Percentiles rank a stretch among this genome's conserved stretches.
These are phyloP conservation scores for Cynocephalus volans DNA, from an alignment of 2,113 vertebrate genomes.

Conservation along the genomic window DNA sequence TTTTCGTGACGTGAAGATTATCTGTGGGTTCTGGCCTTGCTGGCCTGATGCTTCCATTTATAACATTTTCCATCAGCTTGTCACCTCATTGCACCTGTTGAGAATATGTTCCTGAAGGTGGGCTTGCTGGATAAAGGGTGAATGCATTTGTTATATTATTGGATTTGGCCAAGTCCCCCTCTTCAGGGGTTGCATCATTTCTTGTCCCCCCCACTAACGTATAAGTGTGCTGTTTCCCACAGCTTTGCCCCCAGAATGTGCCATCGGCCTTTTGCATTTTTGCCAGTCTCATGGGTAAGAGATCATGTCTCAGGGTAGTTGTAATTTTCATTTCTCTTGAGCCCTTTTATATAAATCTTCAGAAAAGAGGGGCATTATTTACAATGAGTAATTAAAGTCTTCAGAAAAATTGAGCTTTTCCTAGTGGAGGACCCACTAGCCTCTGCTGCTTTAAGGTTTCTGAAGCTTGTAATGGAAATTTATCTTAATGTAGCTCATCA, in stretches of 20 bases:
- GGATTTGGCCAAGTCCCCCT: not conserved
- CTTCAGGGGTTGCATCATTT: not conserved
- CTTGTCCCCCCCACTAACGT: not conserved
- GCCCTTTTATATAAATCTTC: not conserved
- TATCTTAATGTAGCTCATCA: not conserved
- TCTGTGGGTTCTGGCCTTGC: not conserved
- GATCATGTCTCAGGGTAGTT: not conserved
- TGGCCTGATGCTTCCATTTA: not conserved
- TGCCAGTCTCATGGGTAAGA: not conserved
- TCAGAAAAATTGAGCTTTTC: not conserved
- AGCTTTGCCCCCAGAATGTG: not conserved
- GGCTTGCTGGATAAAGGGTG: not conserved
- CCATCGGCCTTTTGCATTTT: not conserved
- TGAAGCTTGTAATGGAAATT: not conserved
- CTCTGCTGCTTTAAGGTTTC: not conserved
- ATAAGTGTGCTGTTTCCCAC: not conserved
- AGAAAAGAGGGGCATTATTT: conserved; percentile 16
- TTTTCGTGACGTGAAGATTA: not conserved
- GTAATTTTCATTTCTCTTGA: conserved; percentile 8
- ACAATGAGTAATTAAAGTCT: not conserved
- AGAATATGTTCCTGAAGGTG: not conserved
- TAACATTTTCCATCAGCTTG: not conserved
- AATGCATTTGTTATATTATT: not conserved
- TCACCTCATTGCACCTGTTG: not conserved
- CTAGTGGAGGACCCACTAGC: not conserved